Conservation (phyloP, 2,797 vertebrate genomes). For the Hyperoplus immaculatus region DNA sequence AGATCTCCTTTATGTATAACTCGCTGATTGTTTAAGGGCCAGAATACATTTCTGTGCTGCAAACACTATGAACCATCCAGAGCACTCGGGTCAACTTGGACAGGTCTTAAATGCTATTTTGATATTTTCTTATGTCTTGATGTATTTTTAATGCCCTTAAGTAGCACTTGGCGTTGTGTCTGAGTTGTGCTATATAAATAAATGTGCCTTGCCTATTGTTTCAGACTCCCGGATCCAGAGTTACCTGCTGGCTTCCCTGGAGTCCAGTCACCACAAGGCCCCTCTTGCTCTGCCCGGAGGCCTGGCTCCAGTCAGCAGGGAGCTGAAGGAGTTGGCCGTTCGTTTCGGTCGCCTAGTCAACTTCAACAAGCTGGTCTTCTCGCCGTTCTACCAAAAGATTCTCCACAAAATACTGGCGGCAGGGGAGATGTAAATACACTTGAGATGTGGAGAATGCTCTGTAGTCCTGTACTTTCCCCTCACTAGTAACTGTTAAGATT, state of each 20-base stretch:
- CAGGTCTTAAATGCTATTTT: no score
- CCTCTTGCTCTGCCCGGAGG: conserved; percentile 89
- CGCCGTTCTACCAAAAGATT: conserved; percentile 93
- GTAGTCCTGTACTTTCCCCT: conserved; percentile 7
- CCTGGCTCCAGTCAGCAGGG: conserved; percentile 90
- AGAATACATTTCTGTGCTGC: no score
- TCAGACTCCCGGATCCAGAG: conserved; percentile 92
- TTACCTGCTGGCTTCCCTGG: conserved; percentile 91
- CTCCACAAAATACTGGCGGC: conserved; percentile 85
- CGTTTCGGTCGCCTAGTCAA: conserved; percentile 92
- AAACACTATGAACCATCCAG: no score
- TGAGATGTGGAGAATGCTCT: neutral
- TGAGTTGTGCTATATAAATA: no score
- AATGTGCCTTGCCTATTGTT: conserved; percentile 11
- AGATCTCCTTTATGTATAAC: neutral
- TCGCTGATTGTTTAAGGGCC: no score
- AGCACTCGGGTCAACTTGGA: no score
- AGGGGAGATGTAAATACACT: conserved; percentile 65
- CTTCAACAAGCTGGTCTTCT: conserved; percentile 98
- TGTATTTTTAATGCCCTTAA: no score
- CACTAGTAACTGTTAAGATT: conserved; percentile 33
- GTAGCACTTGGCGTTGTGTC: no score
- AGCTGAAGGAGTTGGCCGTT: conserved; percentile 91
- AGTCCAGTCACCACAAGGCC: conserved; percentile 86
- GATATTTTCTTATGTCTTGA: no score